Base-by-base conservation (phyloP, 37 sponge, comb jelly and placozoan species). In the Corticium candelabrum region DNA sequence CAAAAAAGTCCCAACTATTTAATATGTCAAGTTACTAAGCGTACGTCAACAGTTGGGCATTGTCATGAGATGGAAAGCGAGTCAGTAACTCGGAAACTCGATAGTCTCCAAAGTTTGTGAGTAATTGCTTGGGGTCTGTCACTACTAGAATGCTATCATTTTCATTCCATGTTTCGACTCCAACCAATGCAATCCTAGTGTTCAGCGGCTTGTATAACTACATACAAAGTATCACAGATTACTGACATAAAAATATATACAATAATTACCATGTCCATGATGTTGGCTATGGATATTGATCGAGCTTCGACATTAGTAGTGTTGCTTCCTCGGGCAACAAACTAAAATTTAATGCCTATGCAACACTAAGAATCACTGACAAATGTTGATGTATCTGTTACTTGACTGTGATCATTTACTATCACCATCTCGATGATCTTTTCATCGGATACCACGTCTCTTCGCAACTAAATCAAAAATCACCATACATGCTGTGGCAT, bases 21-120 rank as follows among this genome's bases (percentile, higher is more conserved):
- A 50, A 27, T 50, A 27, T 50, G n/a, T n/a, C n/a, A n/a, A n/a
- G n/a, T n/a, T n/a, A n/a, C n/a, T n/a, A n/a, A 50, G 21, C 36
- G 2, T 57, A 41, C 3, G 35, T 80, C 30, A 80, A 31, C 39
- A 80, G 81, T 21, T 73, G 73, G 35, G 73, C 81, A 21, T 37
- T 74, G 32, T 80, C 81, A 34, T 76, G 73, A 4, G 4, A 30
- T 4, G 73, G 36, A 4, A 70, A 7, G 4, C 5, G 36, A 7
- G 7, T 4, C 31, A 30, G 5, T 70, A 30, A 7, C 73, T 32
- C 5, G 21, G 5, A 70, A 15, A 70, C 73, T 4, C 5, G 36
- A 32, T 30, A 70, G 73, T 70, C 73, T 7, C 21, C 73, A 7
- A 70, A 15, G 29, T 7, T 70, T 4, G 29, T 70, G 5, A n/a